phyloP scores from a whole-genome alignment of 2,888 invertebrate genomes.

The Platypus cylindrus region DNA sequence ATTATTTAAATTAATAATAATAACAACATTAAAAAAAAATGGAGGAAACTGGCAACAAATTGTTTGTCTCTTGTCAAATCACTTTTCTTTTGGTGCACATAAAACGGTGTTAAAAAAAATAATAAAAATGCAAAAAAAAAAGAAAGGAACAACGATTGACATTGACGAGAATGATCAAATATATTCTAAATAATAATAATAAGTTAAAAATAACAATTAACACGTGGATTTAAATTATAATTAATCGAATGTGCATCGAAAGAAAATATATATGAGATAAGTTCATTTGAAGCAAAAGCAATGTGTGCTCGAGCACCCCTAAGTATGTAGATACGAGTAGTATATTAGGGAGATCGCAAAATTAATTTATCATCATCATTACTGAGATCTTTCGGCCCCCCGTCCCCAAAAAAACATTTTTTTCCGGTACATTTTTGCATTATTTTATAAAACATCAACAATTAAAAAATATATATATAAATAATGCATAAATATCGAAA shows the following conservation, averaged over 20 bases:
- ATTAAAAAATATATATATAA: slow-evolving; percentile 32
- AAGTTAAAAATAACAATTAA: slow-evolving; percentile 31
- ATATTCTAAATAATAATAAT: slow-evolving; percentile 30
- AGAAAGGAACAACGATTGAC: too few relatives aligned
- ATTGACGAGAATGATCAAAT: slow-evolving; percentile 35
- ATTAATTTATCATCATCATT: not conserved
- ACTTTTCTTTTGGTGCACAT: slow-evolving; percentile 21
- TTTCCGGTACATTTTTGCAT: too few relatives aligned
- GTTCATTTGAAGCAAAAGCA: not conserved
- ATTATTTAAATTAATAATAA: slow-evolving; percentile 53
- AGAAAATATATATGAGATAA: slow-evolving; percentile 8
- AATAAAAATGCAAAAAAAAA: too few relatives aligned
- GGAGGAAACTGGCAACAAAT: slow-evolving; percentile 16
- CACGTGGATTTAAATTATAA: too few relatives aligned
- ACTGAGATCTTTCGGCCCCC: slow-evolving; percentile 34
- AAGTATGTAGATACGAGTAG: too few relatives aligned
- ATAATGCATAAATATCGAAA: slow-evolving; percentile 31
- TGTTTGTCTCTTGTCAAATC: too few relatives aligned
- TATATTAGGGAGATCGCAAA: not conserved
- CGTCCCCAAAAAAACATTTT: too few relatives aligned
- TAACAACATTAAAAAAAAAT: slow-evolving; percentile 42
- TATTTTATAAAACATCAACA: slow-evolving; percentile 27
- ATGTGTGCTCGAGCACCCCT: too few relatives aligned
- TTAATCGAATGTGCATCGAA: slow-evolving; percentile 26
- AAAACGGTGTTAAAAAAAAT: slow-evolving; percentile 20